Percentiles rank a stretch among this genome's conserved stretches.
These are phyloP conservation scores for Parnassius smintheus DNA, from an alignment of 2,888 invertebrate genomes.

Conservation along the genomic window DNA sequence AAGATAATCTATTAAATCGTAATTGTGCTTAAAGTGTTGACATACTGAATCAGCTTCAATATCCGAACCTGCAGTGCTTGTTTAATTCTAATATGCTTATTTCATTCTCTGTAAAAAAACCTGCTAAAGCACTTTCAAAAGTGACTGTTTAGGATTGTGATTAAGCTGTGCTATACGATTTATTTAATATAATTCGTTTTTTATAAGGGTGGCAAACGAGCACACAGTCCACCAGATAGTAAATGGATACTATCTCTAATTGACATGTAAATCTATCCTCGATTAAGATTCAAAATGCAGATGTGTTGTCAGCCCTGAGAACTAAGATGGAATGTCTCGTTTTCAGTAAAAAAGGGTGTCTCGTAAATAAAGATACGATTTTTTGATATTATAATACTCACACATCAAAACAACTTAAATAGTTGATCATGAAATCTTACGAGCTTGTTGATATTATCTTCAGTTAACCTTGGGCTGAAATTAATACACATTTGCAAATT, in stretches of 20 bases:
- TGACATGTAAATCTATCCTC: no score
- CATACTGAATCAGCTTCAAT: neutral
- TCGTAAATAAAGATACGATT: neutral
- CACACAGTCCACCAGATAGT: no score
- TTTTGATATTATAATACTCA: neutral
- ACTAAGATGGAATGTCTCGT: no score
- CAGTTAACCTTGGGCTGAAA: slow-evolving; percentile 18
- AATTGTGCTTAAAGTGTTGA: slow-evolving; percentile 1
- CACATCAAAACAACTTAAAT: neutral
- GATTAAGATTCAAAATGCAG: no score
- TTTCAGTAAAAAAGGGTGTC: no score
- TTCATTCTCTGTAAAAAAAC: neutral
- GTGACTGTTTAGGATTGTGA: no score
- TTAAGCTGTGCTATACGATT: no score
- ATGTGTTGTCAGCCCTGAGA: no score
- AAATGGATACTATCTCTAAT: no score
- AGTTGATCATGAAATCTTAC: slow-evolving; percentile 20
- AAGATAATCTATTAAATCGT: slow-evolving; percentile 6
- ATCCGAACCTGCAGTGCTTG: neutral
- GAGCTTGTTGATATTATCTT: slow-evolving; percentile 23
- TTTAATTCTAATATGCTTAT: neutral
- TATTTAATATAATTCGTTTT: no score
- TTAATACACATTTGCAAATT: slow-evolving; percentile 36
- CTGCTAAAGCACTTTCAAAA: no score
- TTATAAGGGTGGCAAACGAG: no score